A percentile compares a stretch with the other conserved stretches of the same genome.
Conservation (phyloP, 2,797 vertebrate species). For the Sebastes goodei region DNA sequence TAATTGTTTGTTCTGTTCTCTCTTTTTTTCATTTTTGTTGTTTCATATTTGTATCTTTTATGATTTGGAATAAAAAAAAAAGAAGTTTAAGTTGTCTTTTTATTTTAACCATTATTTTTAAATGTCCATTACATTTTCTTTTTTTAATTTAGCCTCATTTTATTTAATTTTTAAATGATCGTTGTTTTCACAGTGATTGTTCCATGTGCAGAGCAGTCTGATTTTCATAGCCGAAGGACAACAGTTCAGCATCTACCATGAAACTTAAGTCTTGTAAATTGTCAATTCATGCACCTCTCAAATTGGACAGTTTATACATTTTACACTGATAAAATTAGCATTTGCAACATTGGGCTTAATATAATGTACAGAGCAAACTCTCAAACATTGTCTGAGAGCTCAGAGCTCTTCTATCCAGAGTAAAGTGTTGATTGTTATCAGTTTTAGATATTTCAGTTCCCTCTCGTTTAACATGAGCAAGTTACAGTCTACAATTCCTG, state of each 20-base stretch:
- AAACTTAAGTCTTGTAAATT: background rate
- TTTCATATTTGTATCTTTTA: conserved; percentile 76
- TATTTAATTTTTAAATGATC: background rate
- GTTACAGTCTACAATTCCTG: background rate
- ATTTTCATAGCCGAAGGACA: background rate
- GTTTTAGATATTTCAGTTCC: background rate
- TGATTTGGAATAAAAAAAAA: conserved; percentile 74
- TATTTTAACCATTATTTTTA: conserved; percentile 21
- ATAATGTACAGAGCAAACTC: background rate
- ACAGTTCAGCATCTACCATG: background rate
- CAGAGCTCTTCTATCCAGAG: background rate
- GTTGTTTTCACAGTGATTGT: background rate
- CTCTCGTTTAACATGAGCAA: background rate
- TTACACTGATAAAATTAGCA: background rate
- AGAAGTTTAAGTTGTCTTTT: conserved; percentile 68
- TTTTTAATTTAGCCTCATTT: background rate
- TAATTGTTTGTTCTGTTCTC: conserved; percentile 10
- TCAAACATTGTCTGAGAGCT: background rate
- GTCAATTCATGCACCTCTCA: background rate
- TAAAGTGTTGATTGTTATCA: background rate
- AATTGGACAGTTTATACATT: background rate
- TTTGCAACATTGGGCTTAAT: background rate
- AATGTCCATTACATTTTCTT: background rate
- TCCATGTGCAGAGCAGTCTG: background rate
- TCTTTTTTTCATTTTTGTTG: conserved; percentile 44